phyloP scores from a whole-genome alignment of 2,888 invertebrate species.

The Drosophila cyrtoloma region DNA sequence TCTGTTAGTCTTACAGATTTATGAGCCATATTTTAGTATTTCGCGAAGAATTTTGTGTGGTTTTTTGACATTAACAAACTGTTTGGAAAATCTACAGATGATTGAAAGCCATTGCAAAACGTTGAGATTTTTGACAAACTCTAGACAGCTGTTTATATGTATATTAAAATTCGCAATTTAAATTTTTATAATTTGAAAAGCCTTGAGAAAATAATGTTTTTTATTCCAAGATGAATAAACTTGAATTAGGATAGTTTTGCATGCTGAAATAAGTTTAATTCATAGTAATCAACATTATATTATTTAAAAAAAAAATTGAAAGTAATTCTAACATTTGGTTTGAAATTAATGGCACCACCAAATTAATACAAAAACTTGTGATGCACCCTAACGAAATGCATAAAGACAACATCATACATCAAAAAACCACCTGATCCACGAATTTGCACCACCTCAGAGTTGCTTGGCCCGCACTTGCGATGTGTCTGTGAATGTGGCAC shows the following conservation, averaged over 20 bases:
- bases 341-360: neutral
- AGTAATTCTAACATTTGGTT: neutral
- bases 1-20: conserved; percentile 68
- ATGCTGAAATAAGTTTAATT: no score
- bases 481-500: conserved; percentile 62
- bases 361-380: neutral
- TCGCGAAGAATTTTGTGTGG: conserved; percentile 44
- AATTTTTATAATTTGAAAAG: neutral
- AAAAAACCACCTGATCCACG: conserved; percentile 58
- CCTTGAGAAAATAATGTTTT: no score
- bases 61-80: conserved; percentile 24
- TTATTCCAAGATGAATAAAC: no score
- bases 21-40: conserved; percentile 63
- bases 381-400: conserved; percentile 26
- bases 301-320: neutral
- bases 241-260: no score
- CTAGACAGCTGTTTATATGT: neutral
- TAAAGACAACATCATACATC: conserved; percentile 33
- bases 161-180: neutral
- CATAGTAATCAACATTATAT: neutral
- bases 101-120: neutral
- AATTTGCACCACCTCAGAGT: conserved; percentile 41
- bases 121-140: neutral
- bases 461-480: conserved; percentile 51
- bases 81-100: conserved; percentile 8